phyloP scores from a whole-genome alignment of 2,797 vertebrate genomes.

The Microctenopoma lineatum region DNA sequence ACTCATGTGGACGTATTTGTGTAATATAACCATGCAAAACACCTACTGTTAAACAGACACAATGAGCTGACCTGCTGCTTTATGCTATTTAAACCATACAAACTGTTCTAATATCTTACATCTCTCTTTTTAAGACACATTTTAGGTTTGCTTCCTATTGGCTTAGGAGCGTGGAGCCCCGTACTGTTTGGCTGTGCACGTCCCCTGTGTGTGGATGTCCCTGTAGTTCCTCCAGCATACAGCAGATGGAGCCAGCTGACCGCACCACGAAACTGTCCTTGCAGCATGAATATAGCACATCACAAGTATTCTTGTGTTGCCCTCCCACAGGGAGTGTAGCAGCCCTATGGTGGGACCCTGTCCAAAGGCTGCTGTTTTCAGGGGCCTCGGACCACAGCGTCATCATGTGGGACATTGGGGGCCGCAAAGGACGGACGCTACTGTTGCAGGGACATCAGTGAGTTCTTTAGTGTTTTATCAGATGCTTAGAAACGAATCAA shows the following conservation, averaged over 20 bases:
- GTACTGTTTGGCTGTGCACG: no score
- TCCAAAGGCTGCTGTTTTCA: slow-evolving; percentile 94
- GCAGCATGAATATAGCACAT: background rate
- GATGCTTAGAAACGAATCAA: background rate
- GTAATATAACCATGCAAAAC: no score
- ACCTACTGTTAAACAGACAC: no score
- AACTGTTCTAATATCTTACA: no score
- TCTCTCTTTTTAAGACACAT: no score
- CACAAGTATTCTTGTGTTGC: background rate
- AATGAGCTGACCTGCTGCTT: no score
- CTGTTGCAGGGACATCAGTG: slow-evolving; percentile 97
- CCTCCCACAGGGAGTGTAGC: slow-evolving; percentile 87
- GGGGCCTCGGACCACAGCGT: slow-evolving; percentile 97
- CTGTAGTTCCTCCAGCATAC: slow-evolving; percentile 38
- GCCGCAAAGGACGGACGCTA: slow-evolving; percentile 91
- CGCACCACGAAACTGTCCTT: background rate
- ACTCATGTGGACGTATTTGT: no score
- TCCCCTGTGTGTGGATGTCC: background rate
- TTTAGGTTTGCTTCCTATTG: no score
- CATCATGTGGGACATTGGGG: slow-evolving; percentile 99
- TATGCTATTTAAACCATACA: no score
- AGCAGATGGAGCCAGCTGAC: slow-evolving; percentile 51
- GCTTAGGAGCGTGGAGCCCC: no score
- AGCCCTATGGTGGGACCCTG: slow-evolving; percentile 94
- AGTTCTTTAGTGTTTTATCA: slow-evolving; percentile 46